These are phyloP conservation scores for Hippocampus abdominalis DNA, from an alignment of 2,113 vertebrate genomes.

Conservation along the genomic window DNA sequence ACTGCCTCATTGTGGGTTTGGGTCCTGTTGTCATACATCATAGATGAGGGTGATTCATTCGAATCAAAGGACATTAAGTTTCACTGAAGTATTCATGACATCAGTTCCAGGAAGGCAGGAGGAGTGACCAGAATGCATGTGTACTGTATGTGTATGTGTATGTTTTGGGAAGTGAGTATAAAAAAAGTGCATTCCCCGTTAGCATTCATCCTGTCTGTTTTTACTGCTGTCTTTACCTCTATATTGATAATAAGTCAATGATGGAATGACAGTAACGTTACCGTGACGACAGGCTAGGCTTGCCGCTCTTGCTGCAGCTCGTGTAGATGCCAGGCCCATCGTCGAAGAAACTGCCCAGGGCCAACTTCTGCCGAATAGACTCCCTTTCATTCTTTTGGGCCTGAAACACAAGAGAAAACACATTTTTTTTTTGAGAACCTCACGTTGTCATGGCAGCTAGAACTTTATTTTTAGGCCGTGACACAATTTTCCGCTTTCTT, in stretches of 20 bases:
- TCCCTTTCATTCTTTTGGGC: conserved; percentile 99
- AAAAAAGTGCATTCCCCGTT: no score
- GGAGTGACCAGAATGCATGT: background rate
- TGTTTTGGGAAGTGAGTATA: no score
- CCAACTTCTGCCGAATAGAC: conserved; percentile 98
- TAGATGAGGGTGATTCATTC: conserved; percentile 17
- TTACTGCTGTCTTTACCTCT: background rate
- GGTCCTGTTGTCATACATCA: background rate
- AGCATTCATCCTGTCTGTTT: no score
- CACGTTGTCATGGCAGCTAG: background rate
- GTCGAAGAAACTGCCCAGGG: conserved; percentile 97
- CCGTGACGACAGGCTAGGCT: conserved; percentile 96
- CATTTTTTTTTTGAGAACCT: background rate
- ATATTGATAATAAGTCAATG: no score
- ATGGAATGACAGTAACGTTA: conserved; percentile 40
- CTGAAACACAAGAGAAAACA: conserved; percentile 62
- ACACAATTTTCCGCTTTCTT: background rate
- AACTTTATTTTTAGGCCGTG: conserved; percentile 6
- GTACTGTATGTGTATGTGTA: no score
- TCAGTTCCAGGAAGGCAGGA: conserved; percentile 39
- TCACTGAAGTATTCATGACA: conserved; percentile 6
- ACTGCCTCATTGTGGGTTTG: background rate
- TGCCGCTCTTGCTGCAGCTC: conserved; percentile 97
- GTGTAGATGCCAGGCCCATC: conserved; percentile 97
- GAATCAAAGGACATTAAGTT: conserved; percentile 21